These are phyloP conservation scores for Geodia barretti DNA, from an alignment of 37 sponge, comb jelly and placozoan genomes.

Conservation along the genomic window DNA sequence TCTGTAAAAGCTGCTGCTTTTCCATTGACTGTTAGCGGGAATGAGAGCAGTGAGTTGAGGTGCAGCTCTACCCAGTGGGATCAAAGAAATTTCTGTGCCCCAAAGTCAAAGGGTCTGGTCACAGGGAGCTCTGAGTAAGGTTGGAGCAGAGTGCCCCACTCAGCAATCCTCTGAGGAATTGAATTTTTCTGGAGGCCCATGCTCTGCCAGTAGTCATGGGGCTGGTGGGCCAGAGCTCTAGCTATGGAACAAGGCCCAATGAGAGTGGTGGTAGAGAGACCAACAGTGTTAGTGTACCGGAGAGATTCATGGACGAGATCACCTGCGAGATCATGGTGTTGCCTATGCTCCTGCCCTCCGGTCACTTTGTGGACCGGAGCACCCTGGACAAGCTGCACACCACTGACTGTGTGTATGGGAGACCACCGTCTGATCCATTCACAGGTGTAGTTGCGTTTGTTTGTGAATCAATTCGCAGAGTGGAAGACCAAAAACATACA, in stretches of 20 bases:
- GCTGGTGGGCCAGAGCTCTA: neutral
- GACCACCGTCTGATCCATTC: slow-evolving; percentile 78
- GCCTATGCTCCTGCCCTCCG: slow-evolving; percentile 84
- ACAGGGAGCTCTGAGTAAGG: too few species aligned
- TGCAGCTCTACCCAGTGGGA: too few species aligned
- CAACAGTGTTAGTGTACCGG: neutral
- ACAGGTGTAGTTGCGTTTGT: slow-evolving; percentile 53
- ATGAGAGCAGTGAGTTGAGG: too few species aligned
- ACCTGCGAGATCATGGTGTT: slow-evolving; percentile 74
- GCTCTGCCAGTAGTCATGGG: neutral
- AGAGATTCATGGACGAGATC: slow-evolving; percentile 58
- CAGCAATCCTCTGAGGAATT: neutral
- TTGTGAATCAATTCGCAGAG: too few species aligned
- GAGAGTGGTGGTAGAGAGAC: neutral
- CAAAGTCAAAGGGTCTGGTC: too few species aligned
- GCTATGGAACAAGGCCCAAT: too few species aligned
- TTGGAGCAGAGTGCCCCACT: neutral
- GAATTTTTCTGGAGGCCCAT: neutral
- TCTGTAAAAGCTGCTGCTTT: too few species aligned
- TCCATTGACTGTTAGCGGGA: too few species aligned
- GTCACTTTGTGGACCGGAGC: slow-evolving; percentile 75
- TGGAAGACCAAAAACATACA: too few species aligned
- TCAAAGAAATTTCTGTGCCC: too few species aligned
- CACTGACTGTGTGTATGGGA: slow-evolving; percentile 51
- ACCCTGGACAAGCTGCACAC: slow-evolving; percentile 58